Percentiles rank a stretch among this genome's conserved stretches.
These are phyloP conservation scores for Synergus gifuensis DNA, from an alignment of 2,888 invertebrate genomes.

Conservation along the genomic window DNA sequence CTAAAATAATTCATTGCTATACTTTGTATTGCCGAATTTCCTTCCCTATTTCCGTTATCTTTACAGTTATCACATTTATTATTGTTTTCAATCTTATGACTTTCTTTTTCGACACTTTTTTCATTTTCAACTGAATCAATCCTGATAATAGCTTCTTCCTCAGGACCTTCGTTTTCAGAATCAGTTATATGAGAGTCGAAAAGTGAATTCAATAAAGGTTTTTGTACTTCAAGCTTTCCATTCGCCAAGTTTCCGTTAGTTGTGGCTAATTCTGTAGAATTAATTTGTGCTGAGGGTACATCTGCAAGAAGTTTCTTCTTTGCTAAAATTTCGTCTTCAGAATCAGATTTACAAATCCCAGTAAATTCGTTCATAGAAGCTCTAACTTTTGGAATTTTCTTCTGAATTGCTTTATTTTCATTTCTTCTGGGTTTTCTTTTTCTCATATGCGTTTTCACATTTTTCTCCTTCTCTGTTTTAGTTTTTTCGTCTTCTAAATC, in stretches of 20 bases:
- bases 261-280: neutral
- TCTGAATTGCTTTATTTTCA: conserved; percentile 8
- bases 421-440: conserved; percentile 7
- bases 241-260: neutral
- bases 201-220: conserved; percentile 65
- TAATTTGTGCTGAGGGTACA: conserved; percentile 2
- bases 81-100: conserved; percentile 2
- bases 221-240: conserved; percentile 44
- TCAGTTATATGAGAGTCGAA: conserved; percentile 66
- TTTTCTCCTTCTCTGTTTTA: conserved; percentile 20
- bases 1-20: conserved; percentile 55
- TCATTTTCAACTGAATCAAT: neutral
- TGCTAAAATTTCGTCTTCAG: conserved; percentile 58
- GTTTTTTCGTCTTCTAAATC: conserved; percentile 67
- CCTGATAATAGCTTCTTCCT: neutral
- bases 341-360: conserved; percentile 14
- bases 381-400: conserved; percentile 13
- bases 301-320: conserved; percentile 39
- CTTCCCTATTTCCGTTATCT: neutral
- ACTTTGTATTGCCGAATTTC: conserved; percentile 1
- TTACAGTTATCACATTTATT: neutral
- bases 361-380: conserved; percentile 13
- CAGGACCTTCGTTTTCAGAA: conserved; percentile 65
- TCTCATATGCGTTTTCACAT: neutral
- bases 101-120: conserved; percentile 3